These are phyloP conservation scores for Nipponia nippon DNA, from an alignment of 2,113 vertebrate species.

Conservation along the genomic window DNA sequence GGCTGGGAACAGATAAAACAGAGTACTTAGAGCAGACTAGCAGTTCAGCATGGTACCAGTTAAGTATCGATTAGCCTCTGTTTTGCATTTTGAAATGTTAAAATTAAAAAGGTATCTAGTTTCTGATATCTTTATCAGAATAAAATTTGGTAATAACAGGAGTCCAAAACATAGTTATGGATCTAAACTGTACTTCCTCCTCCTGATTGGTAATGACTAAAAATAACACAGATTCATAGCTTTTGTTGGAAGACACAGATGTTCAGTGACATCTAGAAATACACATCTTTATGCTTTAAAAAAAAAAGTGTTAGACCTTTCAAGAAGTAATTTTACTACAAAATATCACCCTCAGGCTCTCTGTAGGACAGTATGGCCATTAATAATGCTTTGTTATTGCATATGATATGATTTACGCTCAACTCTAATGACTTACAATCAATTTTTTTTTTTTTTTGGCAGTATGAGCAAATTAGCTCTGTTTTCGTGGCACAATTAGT, in stretches of 20 bases:
- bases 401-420: conserved; percentile 35
- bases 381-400: conserved; percentile 61
- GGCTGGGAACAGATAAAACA: neutral
- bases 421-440: conserved; percentile 31
- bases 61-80: neutral
- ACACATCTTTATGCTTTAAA: neutral
- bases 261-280: neutral
- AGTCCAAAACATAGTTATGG: neutral
- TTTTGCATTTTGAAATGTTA: neutral
- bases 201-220: neutral
- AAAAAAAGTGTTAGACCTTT: neutral
- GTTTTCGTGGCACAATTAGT: conserved; percentile 77
- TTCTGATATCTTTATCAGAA: neutral
- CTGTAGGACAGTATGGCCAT: conserved; percentile 22
- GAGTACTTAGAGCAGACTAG: neutral
- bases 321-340: conserved; percentile 4
- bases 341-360: neutral
- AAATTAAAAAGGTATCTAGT: neutral
- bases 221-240: neutral
- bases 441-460: neutral
- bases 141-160: neutral
- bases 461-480: conserved; percentile 68
- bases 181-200: neutral
- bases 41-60: neutral
- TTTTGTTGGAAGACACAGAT: neutral